Conservation (phyloP, 2,113 vertebrate species). For the Sapayoa aenigma region DNA sequence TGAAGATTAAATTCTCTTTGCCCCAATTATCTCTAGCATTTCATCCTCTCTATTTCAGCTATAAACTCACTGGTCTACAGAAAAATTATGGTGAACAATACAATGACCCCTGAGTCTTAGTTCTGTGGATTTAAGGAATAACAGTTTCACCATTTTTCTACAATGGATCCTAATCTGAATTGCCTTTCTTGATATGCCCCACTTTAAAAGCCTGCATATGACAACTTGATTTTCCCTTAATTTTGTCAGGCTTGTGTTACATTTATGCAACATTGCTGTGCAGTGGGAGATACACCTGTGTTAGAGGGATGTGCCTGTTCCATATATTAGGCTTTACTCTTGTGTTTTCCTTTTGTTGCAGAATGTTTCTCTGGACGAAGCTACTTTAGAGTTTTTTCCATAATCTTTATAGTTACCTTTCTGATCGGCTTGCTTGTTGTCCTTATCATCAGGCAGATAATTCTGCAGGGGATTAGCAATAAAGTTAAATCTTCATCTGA, state of each 20-base stretch:
- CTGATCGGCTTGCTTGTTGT: conserved; percentile 88
- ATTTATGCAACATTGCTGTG: neutral
- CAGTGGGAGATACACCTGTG: neutral
- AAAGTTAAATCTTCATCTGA: conserved; percentile 74
- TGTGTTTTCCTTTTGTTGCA: conserved; percentile 70
- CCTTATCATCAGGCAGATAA: conserved; percentile 83
- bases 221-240: neutral
- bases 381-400: conserved; percentile 88
- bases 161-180: neutral
- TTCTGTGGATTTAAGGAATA: neutral
- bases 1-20: neutral
- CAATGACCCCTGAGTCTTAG: neutral
- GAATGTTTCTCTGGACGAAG: conserved; percentile 84
- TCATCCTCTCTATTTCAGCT: neutral
- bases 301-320: neutral
- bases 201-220: neutral
- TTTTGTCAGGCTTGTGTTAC: neutral
- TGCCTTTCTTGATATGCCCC: neutral
- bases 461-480: conserved; percentile 78
- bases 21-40: neutral
- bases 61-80: neutral
- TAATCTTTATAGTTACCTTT: conserved; percentile 90
- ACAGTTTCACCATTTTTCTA: neutral
- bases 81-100: neutral
- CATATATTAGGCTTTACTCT: neutral